These are phyloP conservation scores for Neodon shergylaensis DNA, from an alignment of 2,113 vertebrate genomes.

Conservation along the genomic window DNA sequence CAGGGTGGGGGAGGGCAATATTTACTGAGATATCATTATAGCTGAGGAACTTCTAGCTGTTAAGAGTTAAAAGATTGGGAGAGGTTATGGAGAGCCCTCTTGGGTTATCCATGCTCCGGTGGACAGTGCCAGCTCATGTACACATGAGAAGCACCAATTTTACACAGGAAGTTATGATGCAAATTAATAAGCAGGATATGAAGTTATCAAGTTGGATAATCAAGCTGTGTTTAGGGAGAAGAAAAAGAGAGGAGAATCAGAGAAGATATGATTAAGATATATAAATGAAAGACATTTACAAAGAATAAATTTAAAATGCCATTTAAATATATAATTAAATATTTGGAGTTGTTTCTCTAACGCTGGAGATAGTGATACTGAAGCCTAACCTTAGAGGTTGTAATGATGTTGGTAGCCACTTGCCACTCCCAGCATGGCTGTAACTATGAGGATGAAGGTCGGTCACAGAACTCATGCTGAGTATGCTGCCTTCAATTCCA, in stretches of 20 bases:
- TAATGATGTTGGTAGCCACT: background rate
- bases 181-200: background rate
- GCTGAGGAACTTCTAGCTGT: background rate
- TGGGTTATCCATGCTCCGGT: background rate
- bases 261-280: no score
- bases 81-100: background rate
- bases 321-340: background rate
- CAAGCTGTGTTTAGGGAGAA: background rate
- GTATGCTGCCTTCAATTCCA: background rate
- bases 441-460: background rate
- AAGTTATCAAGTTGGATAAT: background rate
- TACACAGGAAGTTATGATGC: no score
- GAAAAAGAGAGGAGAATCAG: background rate
- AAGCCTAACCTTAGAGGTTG: background rate
- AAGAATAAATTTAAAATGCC: background rate
- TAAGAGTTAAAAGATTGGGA: background rate
- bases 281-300: background rate
- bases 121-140: no score
- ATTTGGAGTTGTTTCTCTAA: background rate
- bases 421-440: background rate
- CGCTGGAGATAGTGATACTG: background rate
- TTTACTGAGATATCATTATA: background rate
- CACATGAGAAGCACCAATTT: background rate
- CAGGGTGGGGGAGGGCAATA: background rate
- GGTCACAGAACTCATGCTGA: background rate